Conservation (phyloP, 2,113 vertebrate species). For the Leptocoma aspasia region DNA sequence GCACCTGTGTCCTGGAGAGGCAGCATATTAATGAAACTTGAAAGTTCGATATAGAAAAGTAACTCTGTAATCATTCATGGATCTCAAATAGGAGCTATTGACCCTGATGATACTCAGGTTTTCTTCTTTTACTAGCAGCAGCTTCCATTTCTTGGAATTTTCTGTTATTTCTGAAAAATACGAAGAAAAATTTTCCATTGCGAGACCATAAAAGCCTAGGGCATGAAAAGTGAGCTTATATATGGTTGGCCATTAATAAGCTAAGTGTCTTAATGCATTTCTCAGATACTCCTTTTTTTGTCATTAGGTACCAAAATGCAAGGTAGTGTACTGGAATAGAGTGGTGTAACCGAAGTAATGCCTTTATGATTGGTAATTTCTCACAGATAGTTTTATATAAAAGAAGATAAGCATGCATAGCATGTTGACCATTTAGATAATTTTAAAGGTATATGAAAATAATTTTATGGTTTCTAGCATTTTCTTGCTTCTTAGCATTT, state of each 20-base stretch:
- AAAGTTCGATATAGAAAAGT: conserved; percentile 47
- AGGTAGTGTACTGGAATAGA: neutral
- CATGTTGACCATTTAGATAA: neutral
- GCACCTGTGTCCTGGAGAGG: conserved; percentile 64
- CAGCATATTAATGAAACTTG: conserved; percentile 75
- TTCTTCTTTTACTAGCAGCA: conserved; percentile 32
- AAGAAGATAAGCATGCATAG: neutral
- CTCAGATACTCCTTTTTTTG: neutral
- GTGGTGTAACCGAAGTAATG: neutral
- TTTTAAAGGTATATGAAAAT: conserved; percentile 13
- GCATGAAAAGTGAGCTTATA: neutral
- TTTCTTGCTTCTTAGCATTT: neutral
- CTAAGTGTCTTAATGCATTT: neutral
- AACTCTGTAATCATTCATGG: conserved; percentile 33
- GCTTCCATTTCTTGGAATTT: conserved; percentile 59
- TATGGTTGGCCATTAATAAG: neutral
- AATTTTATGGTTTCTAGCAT: neutral
- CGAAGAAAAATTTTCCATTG: conserved; percentile 51
- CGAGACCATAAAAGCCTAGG: neutral
- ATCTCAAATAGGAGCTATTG: conserved; percentile 11
- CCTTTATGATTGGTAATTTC: neutral
- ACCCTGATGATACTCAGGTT: conserved; percentile 16
- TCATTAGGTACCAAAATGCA: neutral
- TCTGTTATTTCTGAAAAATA: conserved; percentile 74
- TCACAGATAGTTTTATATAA: neutral